A percentile compares a stretch with the other conserved stretches of the same genome.
These are phyloP conservation scores for Perdita meconis DNA, from an alignment of 2,888 invertebrate species.

Conservation along the genomic window DNA sequence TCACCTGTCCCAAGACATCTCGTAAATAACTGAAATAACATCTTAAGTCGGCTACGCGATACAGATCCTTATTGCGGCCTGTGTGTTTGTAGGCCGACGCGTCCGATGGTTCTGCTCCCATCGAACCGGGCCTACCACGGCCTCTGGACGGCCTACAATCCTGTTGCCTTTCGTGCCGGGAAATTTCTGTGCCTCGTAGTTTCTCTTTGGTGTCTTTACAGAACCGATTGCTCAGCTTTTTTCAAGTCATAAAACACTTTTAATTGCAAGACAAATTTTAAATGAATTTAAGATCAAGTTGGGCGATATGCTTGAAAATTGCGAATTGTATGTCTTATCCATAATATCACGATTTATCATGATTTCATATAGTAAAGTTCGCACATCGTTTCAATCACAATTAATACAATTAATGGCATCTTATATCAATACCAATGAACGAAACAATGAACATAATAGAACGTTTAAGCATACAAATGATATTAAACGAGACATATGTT, in stretches of 20 bases:
- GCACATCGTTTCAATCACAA: too few relatives aligned
- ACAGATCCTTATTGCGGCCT: constrained; percentile 35
- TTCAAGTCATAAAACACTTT: too few relatives aligned
- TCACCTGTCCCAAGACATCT: constrained; percentile 75
- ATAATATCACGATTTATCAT: too few relatives aligned
- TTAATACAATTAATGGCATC: not conserved
- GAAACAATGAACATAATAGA: not conserved
- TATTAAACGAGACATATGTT: constrained; percentile 18
- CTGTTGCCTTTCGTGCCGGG: not conserved
- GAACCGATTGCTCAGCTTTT: too few relatives aligned
- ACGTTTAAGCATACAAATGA: not conserved
- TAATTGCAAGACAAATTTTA: too few relatives aligned
- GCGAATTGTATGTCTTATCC: too few relatives aligned
- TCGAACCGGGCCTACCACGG: not conserved
- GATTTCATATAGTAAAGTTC: too few relatives aligned
- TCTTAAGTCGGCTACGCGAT: constrained; percentile 65
- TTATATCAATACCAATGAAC: constrained; percentile 7
- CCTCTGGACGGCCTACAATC: constrained; percentile 6
- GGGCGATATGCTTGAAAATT: too few relatives aligned
- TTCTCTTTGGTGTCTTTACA: too few relatives aligned
- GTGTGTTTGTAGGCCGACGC: constrained; percentile 31
- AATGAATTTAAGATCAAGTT: too few relatives aligned
- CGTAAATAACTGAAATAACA: constrained; percentile 77
- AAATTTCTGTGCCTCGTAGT: not conserved
- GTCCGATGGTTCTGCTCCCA: constrained; percentile 31